Conservation (phyloP, 2,888 invertebrate genomes). For the Drosophila nigricruria region DNA sequence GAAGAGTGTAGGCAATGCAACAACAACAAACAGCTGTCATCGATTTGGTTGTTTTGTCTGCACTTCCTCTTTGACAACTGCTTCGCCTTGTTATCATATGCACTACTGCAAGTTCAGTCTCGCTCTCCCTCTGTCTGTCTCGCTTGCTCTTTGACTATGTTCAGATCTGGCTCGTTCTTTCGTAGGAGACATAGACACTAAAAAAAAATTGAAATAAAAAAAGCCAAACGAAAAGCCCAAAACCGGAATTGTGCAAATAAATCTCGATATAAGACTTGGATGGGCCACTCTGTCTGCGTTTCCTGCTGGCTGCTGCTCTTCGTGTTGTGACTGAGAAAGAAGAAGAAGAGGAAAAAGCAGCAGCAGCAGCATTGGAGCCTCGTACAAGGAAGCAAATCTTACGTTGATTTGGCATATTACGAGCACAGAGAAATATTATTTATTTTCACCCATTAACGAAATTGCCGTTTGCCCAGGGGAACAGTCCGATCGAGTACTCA, state of each 20-base stretch:
- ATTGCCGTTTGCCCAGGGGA: conserved; percentile 58
- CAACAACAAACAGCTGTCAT: conserved; percentile 66
- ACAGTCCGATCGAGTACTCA: conserved; percentile 17
- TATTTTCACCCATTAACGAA: conserved; percentile 75
- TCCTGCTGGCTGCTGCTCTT: conserved; percentile 36
- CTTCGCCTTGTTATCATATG: conserved; percentile 59
- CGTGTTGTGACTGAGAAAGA: conserved; percentile 26
- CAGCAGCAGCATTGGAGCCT: conserved; percentile 5
- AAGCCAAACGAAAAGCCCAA: conserved; percentile 60
- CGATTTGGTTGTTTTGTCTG: conserved; percentile 43
- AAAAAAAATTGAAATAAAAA: conserved; percentile 65
- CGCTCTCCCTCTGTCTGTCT: background rate
- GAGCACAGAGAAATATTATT: conserved; percentile 70
- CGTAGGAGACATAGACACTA: conserved; percentile 48
- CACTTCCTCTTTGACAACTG: conserved; percentile 51
- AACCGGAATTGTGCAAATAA: conserved; percentile 81
- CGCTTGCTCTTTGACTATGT: conserved; percentile 5
- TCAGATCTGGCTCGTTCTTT: conserved; percentile 30
- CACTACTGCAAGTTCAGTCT: conserved; percentile 12
- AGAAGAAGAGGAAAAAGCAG: background rate
- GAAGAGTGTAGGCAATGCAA: conserved; percentile 7
- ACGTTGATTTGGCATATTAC: conserved; percentile 62
- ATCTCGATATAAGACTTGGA: conserved; percentile 67
- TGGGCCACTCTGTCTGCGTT: conserved; percentile 33
- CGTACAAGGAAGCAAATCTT: conserved; percentile 66